Conservation (phyloP, 2,797 vertebrate genomes). For the Megaceryle alcyon region DNA sequence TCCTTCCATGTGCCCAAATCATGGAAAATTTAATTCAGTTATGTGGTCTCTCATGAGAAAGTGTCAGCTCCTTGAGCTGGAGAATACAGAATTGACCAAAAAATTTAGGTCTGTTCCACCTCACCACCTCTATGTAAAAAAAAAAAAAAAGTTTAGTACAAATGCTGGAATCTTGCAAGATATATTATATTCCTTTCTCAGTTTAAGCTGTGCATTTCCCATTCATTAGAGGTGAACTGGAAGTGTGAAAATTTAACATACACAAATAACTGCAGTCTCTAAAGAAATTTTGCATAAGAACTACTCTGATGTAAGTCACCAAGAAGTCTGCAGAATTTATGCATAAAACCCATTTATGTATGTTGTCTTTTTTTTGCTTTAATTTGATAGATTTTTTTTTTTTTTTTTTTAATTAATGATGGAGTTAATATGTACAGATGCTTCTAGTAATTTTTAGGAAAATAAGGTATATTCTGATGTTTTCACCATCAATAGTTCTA, state of each 20-base stretch:
- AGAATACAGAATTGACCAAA: not conserved
- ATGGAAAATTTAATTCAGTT: not conserved
- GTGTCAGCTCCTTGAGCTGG: not conserved
- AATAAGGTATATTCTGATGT: not conserved
- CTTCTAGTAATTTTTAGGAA: not conserved
- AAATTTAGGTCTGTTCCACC: not conserved
- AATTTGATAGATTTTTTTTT: not conserved
- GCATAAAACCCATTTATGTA: not conserved
- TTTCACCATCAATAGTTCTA: not conserved
- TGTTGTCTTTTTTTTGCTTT: not conserved
- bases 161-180: not conserved
- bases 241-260: not conserved
- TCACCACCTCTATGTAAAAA: not conserved
- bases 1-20: not conserved
- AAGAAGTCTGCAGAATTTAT: not conserved
- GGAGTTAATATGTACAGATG: rapidly evolving
- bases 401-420: not conserved
- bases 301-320: not conserved
- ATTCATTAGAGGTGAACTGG: not conserved
- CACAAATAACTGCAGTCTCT: not conserved
- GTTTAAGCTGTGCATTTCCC: not conserved
- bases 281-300: not conserved
- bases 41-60: constrained; percentile 12
- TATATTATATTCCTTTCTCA: not conserved
- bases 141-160: not conserved